phyloP scores from a whole-genome alignment of 2,113 vertebrate species.

The human (Homo sapiens) region DNA sequence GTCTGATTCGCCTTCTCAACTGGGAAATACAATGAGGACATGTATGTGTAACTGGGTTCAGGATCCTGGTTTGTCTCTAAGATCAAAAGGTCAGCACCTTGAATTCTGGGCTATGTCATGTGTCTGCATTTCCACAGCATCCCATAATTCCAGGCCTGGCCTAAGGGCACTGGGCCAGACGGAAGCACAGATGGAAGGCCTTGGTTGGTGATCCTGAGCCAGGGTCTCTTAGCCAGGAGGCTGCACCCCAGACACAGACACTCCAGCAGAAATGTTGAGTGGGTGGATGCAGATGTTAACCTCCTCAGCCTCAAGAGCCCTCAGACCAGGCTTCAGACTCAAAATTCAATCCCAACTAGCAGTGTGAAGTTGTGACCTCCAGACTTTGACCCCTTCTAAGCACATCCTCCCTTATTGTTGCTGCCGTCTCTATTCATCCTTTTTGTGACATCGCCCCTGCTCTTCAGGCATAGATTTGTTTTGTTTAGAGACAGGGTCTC shows the following conservation, averaged over 20 bases:
- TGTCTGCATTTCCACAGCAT: background rate
- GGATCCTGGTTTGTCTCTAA: background rate
- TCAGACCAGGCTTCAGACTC: background rate
- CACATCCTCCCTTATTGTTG: background rate
- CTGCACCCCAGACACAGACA: background rate
- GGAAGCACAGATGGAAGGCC: background rate
- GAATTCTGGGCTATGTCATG: background rate
- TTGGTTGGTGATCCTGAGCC: background rate
- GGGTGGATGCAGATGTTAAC: background rate
- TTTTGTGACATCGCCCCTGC: background rate
- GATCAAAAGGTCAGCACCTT: background rate
- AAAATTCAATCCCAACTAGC: background rate
- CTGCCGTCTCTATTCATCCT: background rate
- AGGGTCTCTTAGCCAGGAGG: background rate
- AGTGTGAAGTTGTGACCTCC: background rate
- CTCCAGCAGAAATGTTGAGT: background rate
- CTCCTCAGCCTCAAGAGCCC: background rate
- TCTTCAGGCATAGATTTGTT: background rate
- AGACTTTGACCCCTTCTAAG: background rate
- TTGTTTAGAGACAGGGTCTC: too few species aligned
- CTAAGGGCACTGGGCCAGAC: background rate
- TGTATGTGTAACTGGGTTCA: background rate
- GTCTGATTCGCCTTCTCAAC: background rate
- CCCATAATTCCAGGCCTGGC: background rate
- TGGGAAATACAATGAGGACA: slow-evolving; percentile 25